Evolutionary conservation across 2,888 invertebrate genomes (phyloP).

Genomic region (Ennomos erosarius): DNA sequence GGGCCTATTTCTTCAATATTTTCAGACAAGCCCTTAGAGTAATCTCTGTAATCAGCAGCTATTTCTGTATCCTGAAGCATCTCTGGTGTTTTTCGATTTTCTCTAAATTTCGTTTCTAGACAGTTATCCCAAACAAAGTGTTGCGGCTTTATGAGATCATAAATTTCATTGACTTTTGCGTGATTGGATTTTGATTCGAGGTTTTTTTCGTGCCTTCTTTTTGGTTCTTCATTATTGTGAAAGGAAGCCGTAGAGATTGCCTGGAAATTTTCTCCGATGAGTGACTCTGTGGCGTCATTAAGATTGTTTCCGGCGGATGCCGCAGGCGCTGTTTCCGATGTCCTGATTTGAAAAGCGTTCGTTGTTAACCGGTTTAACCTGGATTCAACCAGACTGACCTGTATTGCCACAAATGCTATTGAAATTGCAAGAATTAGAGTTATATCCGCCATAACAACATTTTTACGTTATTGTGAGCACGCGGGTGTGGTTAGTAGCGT

Average conservation of each 20-base stretch:
- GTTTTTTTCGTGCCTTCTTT: constrained; percentile 52
- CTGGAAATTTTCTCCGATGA: constrained; percentile 68
- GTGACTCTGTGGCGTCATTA: constrained; percentile 59
- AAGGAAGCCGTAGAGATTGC: constrained; percentile 70
- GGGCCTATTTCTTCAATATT: constrained; percentile 44
- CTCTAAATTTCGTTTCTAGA: constrained; percentile 61
- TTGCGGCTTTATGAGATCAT: constrained; percentile 46
- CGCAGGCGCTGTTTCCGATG: constrained; percentile 69
- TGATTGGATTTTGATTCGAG: constrained; percentile 53
- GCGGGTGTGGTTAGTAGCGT: constrained; percentile 52
- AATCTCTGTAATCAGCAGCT: constrained; percentile 50
- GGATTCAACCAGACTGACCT: constrained; percentile 27
- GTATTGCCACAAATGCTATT: constrained; percentile 42
- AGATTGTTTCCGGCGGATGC: constrained; percentile 77
- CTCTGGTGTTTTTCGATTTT: constrained; percentile 47
- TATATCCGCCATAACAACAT: constrained; percentile 61
- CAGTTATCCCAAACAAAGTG: constrained; percentile 74
- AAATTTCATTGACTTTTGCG: constrained; percentile 39
- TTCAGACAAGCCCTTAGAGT: constrained; percentile 22
- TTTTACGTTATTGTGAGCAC: constrained; percentile 41
- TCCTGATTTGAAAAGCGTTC: constrained; percentile 56
- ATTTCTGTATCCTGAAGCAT: constrained; percentile 57
- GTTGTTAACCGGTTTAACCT: constrained; percentile 37
- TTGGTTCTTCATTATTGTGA: constrained; percentile 58
- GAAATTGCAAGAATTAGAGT: constrained; percentile 60